These are phyloP conservation scores for Clupea harengus DNA, from an alignment of 2,113 vertebrate genomes.

Conservation along the genomic window DNA sequence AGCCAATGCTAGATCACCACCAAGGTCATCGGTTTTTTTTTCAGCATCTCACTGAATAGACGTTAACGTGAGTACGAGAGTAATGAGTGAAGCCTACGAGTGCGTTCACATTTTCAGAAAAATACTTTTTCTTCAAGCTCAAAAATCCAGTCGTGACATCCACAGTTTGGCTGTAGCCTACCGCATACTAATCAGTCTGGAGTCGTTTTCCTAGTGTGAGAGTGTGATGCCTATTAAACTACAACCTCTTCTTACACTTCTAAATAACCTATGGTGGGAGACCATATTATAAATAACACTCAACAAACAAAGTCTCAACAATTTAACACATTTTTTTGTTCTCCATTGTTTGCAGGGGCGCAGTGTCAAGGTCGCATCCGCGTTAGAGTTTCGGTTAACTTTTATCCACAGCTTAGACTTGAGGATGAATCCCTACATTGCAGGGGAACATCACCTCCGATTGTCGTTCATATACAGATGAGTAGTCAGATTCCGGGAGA, in stretches of 20 bases:
- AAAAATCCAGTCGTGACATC: not conserved
- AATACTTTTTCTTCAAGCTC: not conserved
- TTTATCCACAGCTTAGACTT: not conserved
- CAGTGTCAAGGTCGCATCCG: not conserved
- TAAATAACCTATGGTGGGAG: not conserved
- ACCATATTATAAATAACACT: not conserved
- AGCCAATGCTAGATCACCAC: slow-evolving; percentile 53
- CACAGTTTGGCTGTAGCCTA: not conserved
- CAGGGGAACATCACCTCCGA: not conserved
- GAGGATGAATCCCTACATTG: not conserved
- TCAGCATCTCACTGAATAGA: not conserved
- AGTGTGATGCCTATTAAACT: not conserved
- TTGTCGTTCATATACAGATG: not conserved
- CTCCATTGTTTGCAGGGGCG: not conserved
- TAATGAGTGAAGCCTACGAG: not conserved
- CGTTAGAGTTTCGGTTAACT: not conserved
- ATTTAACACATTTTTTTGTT: not conserved
- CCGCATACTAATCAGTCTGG: not conserved
- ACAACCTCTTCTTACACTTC: not conserved
- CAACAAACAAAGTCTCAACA: not conserved
- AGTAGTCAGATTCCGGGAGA: not conserved
- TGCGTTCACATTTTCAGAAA: not conserved
- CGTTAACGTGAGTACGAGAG: not conserved
- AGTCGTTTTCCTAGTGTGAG: not conserved
- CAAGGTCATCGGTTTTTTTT: slow-evolving; percentile 35